Evolutionary conservation across 23 tunicate genomes (phyloP), one percentile per base, ranked within the genome.

Genomic region (Phallusia fumigata): DNA sequence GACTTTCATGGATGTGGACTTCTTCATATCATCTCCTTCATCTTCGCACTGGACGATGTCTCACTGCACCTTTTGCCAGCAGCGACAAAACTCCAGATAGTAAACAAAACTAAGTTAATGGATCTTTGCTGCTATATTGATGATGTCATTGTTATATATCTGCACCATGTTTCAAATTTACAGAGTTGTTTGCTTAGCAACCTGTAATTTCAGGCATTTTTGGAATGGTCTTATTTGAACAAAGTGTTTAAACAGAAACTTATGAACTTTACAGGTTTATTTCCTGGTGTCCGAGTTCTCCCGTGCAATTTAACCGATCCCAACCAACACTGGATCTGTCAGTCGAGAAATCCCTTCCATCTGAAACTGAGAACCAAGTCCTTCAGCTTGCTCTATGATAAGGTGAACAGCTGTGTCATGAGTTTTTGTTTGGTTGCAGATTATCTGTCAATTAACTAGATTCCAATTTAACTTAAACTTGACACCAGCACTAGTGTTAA

Each of bases 291-390:
- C 0, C 76, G 89, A 36, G 86, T 93, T 18, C 40, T 74, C 2
- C 89, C 88, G 13, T 93, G 97, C 53, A 93, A 93, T 47, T 35
- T 80, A 15, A 80, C 93, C 12, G 90, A 93, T 65, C 49, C 81
- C 18, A 32, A 80, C 15, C 97, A 93, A 76, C 97, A 93, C 33
- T 93, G 97, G 97, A 73, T 85, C 19, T 93, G 97, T 75, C 86
- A 83, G 28, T 81, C 93, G n/a, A 88, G 86, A 30, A 93, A 93
- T 53, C 89, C 87, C 5, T 85, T 80, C 65, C 97, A 88, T 74
- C 36, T 93, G 31, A 93, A 93, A 76, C 77, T 93, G 47, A 40
- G 89, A 52, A 65, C 8, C 69, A 58, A 58, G 28, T 11, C 8
- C 28, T 24, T 21, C 16, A 58, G 28, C 69, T 58, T 58, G 26